phyloP scores from a whole-genome alignment of 2,888 invertebrate species.

The Andrena haemorrhoa region DNA sequence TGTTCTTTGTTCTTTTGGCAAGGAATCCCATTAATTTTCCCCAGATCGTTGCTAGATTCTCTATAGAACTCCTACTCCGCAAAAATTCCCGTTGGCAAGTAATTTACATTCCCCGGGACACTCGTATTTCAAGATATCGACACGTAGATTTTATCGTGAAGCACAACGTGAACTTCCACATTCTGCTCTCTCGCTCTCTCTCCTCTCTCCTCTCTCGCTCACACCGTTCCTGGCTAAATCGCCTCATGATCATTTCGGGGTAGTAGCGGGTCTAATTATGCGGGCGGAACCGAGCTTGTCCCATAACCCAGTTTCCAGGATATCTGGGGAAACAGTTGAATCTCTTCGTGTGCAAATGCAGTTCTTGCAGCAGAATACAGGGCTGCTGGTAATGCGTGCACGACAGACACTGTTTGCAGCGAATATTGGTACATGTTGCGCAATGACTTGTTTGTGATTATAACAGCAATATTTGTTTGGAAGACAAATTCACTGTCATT shows the following conservation, averaged over 20 bases:
- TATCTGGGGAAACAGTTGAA: constrained; percentile 62
- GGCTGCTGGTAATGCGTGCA: constrained; percentile 31
- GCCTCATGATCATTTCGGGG: constrained; percentile 52
- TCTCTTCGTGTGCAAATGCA: constrained; percentile 36
- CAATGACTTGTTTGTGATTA: not conserved
- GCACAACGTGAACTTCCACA: constrained; percentile 36
- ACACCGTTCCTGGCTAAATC: constrained; percentile 42
- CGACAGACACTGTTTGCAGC: constrained; percentile 12
- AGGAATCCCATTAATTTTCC: constrained; percentile 34
- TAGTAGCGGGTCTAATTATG: constrained; percentile 61
- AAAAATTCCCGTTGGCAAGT: constrained; percentile 35
- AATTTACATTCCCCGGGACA: constrained; percentile 43
- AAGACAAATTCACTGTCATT: too few relatives aligned
- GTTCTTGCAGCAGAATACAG: constrained; percentile 15
- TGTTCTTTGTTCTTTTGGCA: constrained; percentile 13
- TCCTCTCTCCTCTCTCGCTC: constrained; percentile 8
- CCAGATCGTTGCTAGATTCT: constrained; percentile 15
- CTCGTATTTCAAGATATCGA: constrained; percentile 49
- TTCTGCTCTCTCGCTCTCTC: constrained; percentile 30
- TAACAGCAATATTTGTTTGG: too few relatives aligned
- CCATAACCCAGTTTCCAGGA: constrained; percentile 61
- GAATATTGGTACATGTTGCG: constrained; percentile 6
- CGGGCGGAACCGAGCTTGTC: constrained; percentile 54
- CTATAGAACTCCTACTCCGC: not conserved
- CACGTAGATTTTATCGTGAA: constrained; percentile 44